phyloP scores from a whole-genome alignment of 1,140 invertebrate species.

The Hirudo medicinalis region DNA sequence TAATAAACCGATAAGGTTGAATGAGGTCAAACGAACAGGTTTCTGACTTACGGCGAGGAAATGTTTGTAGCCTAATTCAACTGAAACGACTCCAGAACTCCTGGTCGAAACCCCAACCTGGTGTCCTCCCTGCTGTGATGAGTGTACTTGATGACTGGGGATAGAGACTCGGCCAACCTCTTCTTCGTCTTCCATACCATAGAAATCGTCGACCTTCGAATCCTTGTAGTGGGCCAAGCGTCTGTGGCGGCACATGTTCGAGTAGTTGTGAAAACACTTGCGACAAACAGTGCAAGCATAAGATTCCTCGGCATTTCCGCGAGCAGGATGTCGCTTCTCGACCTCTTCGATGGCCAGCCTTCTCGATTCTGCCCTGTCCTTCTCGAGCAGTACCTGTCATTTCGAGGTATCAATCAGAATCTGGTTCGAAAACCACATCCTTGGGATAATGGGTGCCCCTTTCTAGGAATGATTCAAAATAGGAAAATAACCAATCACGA shows the following conservation, averaged over 20 bases:
- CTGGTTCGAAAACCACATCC: neutral
- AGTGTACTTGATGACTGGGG: slow-evolving; percentile 19
- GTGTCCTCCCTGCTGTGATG: slow-evolving; percentile 1
- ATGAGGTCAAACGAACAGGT: slow-evolving; percentile 48
- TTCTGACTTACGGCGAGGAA: slow-evolving; percentile 10
- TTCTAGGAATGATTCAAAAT: too few relatives aligned
- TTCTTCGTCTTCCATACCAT: neutral
- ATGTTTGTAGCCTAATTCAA: neutral
- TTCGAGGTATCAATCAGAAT: neutral
- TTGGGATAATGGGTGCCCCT: too few relatives aligned
- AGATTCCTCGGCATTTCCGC: slow-evolving; percentile 14
- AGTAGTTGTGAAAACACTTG: slow-evolving; percentile 39
- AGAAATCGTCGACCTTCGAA: slow-evolving; percentile 1
- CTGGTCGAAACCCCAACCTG: neutral
- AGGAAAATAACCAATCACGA: too few relatives aligned
- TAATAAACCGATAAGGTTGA: slow-evolving; percentile 26
- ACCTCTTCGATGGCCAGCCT: slow-evolving; percentile 15
- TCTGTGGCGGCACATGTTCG: slow-evolving; percentile 32
- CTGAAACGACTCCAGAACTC: slow-evolving; percentile 17
- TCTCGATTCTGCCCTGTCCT: slow-evolving; percentile 22
- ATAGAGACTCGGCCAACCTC: slow-evolving; percentile 2
- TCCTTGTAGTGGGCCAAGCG: slow-evolving; percentile 27
- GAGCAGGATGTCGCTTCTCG: slow-evolving; percentile 23
- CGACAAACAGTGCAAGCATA: slow-evolving; percentile 32
- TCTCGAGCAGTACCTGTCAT: slow-evolving; percentile 13